A percentile compares a stretch with the other conserved stretches of the same genome.
Conservation (phyloP, 2,888 invertebrate genomes). For the Chaetogeoica ovagalla region DNA sequence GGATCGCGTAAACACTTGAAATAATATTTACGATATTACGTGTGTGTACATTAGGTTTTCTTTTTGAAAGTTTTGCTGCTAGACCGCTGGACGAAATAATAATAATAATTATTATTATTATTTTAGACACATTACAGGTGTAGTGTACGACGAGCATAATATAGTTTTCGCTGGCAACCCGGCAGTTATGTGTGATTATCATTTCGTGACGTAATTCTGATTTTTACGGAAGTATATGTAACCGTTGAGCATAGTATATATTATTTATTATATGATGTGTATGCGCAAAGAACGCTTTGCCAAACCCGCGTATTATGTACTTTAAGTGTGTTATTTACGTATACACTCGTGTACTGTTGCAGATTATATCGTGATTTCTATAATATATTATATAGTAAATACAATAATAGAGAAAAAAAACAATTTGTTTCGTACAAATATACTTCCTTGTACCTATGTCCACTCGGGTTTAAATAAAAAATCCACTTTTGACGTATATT, state of each 20-base stretch:
- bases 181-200: constrained; percentile 34
- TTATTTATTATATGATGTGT: too few species aligned
- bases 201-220: constrained; percentile 34
- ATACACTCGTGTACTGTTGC: too few species aligned
- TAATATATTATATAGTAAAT: too few species aligned
- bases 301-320: constrained; percentile 3
- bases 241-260: neutral
- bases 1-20: too few species aligned
- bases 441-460: too few species aligned
- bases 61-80: constrained; percentile 12
- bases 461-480: too few species aligned
- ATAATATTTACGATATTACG: too few species aligned
- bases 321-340: neutral
- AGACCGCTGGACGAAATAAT: neutral
- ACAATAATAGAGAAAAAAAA: too few species aligned
- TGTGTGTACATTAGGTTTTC: neutral
- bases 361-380: too few species aligned
- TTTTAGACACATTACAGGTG: neutral
- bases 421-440: too few species aligned
- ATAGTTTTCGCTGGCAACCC: neutral
- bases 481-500: too few species aligned
- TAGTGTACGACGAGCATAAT: too few species aligned
- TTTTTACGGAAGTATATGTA: constrained; percentile 53
- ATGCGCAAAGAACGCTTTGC: neutral
- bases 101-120: neutral